phyloP scores from a whole-genome alignment of 2,113 vertebrate species.

The Mastomys coucha region DNA sequence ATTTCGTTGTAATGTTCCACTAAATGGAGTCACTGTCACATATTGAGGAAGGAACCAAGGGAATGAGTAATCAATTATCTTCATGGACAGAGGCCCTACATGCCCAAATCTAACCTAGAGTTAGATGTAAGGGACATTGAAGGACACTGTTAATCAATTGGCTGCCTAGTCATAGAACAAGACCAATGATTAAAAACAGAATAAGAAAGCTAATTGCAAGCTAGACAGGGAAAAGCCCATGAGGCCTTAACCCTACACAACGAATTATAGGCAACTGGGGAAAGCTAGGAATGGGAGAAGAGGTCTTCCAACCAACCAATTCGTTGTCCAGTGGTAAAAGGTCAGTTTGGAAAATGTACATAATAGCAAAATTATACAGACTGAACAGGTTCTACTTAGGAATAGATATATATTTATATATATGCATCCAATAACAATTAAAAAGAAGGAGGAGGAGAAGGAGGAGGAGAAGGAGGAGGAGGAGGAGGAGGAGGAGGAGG shows the following conservation, averaged over 20 bases:
- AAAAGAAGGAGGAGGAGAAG: too few relatives aligned
- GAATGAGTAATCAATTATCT: not conserved
- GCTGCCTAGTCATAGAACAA: not conserved
- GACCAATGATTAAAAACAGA: not conserved
- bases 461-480: too few relatives aligned
- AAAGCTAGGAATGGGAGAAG: not conserved
- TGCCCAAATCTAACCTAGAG: not conserved
- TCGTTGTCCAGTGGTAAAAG: not conserved
- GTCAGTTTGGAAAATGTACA: not conserved
- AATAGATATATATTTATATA: too few relatives aligned
- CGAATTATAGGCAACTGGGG: not conserved
- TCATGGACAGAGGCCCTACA: not conserved
- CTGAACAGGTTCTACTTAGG: too few relatives aligned
- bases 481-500: too few relatives aligned
- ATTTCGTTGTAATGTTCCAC: not conserved
- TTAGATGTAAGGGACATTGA: not conserved
- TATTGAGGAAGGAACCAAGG: not conserved
- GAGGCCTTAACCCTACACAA: not conserved
- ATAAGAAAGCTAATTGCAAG: not conserved
- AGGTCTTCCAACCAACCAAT: not conserved
- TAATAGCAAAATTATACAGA: too few relatives aligned
- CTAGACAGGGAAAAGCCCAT: not conserved
- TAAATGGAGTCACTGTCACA: not conserved
- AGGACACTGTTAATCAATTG: not conserved
- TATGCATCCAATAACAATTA: not conserved